Evolutionary conservation across 2,113 vertebrate species (phyloP).

Genomic region (Rhipidura dahli): DNA sequence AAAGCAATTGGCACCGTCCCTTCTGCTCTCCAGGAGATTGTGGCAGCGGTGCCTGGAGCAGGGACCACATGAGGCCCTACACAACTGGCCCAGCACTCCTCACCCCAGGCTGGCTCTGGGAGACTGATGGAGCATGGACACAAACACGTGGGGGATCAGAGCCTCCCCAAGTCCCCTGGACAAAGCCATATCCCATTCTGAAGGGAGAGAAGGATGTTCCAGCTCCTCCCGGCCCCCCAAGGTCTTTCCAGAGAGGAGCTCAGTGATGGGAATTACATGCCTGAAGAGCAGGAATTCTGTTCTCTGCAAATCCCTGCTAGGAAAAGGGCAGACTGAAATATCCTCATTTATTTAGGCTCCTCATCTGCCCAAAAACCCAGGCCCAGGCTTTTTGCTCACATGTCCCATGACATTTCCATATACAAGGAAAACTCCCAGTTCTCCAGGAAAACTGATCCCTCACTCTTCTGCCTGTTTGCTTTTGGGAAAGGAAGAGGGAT

Average conservation of each 20-base stretch:
- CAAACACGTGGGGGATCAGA: rapidly evolving
- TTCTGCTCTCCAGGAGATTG: not conserved
- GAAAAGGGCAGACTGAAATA: not conserved
- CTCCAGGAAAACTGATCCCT: not conserved
- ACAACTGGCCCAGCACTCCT: rapidly evolving
- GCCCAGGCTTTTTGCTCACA: not conserved
- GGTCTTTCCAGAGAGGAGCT: not conserved
- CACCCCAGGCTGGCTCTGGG: not conserved
- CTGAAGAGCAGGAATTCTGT: not conserved
- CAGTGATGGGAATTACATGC: rapidly evolving
- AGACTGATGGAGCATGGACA: not conserved
- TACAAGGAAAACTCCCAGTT: not conserved
- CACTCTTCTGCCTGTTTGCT: not conserved
- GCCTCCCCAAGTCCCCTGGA: not conserved
- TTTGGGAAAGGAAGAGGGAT: not conserved
- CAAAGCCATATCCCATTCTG: rapidly evolving
- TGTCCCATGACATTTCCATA: not conserved
- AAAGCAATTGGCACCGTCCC: not conserved
- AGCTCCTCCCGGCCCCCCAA: not conserved
- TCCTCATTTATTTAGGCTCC: not conserved
- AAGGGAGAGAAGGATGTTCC: not conserved
- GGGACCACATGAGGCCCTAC: rapidly evolving
- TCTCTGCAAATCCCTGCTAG: not conserved
- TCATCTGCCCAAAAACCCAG: not conserved
- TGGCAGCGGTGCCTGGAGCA: rapidly evolving